A percentile compares a stretch with the other conserved stretches of the same genome.
phyloP scores from a whole-genome alignment of 2,113 vertebrate genomes.

The Prunella fulvescens region DNA sequence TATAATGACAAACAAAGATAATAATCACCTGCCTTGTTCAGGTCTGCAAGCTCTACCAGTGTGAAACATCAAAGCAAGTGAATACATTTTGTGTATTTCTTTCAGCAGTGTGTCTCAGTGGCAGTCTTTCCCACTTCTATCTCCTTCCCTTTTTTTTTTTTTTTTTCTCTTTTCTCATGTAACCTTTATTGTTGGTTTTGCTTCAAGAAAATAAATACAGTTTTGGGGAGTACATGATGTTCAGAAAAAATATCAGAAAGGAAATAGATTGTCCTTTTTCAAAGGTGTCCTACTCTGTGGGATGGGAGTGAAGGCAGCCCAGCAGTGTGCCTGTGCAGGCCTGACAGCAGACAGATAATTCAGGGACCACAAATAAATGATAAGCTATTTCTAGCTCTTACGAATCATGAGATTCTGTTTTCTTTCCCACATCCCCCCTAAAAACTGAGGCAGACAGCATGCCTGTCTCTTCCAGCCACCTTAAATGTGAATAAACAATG shows the following conservation, averaged over 20 bases:
- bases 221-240: background rate
- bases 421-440: background rate
- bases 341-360: background rate
- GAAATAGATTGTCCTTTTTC: background rate
- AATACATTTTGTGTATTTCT: background rate
- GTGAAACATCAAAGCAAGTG: background rate
- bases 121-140: background rate
- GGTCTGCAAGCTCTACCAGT: background rate
- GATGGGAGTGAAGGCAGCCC: background rate
- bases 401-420: background rate
- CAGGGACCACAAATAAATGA: background rate
- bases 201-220: background rate
- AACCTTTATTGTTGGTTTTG: background rate
- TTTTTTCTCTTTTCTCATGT: background rate
- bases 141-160: background rate
- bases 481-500: background rate
- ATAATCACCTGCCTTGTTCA: background rate
- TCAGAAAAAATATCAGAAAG: background rate
- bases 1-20: background rate
- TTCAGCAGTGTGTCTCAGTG: background rate
- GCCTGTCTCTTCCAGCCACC: background rate
- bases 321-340: background rate
- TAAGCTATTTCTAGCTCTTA: conserved; percentile 1
- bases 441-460: background rate
- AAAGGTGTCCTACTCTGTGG: background rate